Base-by-base conservation (phyloP, 1,140 invertebrate species). In the Xylocopa sonorina region DNA sequence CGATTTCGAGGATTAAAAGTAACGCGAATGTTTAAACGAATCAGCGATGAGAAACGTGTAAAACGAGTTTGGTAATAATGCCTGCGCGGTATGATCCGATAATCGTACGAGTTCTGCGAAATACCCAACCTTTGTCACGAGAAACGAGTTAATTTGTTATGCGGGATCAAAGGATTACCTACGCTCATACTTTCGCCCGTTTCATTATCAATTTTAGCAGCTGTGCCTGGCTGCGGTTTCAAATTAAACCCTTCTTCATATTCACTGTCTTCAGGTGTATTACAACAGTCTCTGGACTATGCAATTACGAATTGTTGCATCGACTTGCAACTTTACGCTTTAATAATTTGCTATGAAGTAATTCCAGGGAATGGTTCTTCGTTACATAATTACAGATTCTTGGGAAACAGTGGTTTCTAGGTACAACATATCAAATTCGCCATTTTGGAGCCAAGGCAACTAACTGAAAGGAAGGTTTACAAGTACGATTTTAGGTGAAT, bases 231-330 rank as follows among this genome's bases (percentile, higher is more conserved):
- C 34, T n/a, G 21, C 34, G 6, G 32, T 62, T 62, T 38, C 24
- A n/a, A 3, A 66, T 66, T 32, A 66, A 64, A 64, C 24, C n/a
- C 46, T 64, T 64, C 57, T 58, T 29, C 29, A 58, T 38, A 38
- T 38, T 38, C 38, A 38, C n/a, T n/a, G n/a, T n/a, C n/a, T n/a
- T n/a, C n/a, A n/a, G n/a, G n/a, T n/a, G n/a, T n/a, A n/a, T n/a
- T n/a, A n/a, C n/a, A n/a, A n/a, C n/a, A n/a, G n/a, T n/a, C n/a
- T n/a, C n/a, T n/a, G n/a, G n/a, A n/a, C n/a, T n/a, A n/a, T n/a
- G n/a, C n/a, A n/a, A n/a, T n/a, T n/a, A n/a, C n/a, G n/a, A n/a
- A n/a, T n/a, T n/a, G n/a, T n/a, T n/a, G n/a, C n/a, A n/a, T n/a
- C n/a, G 38, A 38, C 38, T 9, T 38, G 38, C 38, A 38, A n/a